These are phyloP conservation scores for Helobdella robusta DNA, from an alignment of 2,888 invertebrate species.

Conservation along the genomic window DNA sequence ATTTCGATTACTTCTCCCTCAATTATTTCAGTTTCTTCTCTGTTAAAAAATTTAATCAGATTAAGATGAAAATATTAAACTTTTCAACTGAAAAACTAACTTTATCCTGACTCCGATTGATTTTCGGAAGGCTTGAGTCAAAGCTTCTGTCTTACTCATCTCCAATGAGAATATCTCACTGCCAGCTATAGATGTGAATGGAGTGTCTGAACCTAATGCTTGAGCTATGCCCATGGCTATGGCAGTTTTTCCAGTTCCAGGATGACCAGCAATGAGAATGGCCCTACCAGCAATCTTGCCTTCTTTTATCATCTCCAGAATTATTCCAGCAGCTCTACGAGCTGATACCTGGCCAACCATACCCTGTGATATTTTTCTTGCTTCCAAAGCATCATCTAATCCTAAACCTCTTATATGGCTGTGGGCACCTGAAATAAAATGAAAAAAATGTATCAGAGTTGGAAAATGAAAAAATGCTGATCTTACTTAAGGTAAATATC, in stretches of 20 bases:
- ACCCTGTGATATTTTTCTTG: constrained; percentile 80
- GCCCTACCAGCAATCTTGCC: constrained; percentile 95
- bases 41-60: constrained; percentile 44
- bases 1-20: constrained; percentile 98
- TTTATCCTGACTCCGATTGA: constrained; percentile 87
- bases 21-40: constrained; percentile 94
- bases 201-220: constrained; percentile 83
- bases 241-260: constrained; percentile 91
- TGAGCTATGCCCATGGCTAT: constrained; percentile 94
- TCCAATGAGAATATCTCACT: constrained; percentile 96
- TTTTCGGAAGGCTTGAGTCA: constrained; percentile 90
- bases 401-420: constrained; percentile 95
- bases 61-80: neutral
- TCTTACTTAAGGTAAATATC: too few relatives aligned
- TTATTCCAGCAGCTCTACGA: constrained; percentile 83
- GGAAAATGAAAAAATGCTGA: too few relatives aligned
- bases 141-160: constrained; percentile 96
- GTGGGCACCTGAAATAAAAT: constrained; percentile 82
- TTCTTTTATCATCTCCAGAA: constrained; percentile 94
- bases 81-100: constrained; percentile 52
- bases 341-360: constrained; percentile 87
- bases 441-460: too few relatives aligned
- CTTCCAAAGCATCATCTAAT: constrained; percentile 83
- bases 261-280: constrained; percentile 86
- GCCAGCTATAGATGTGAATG: constrained; percentile 95